phyloP scores from a whole-genome alignment of 1,140 invertebrate genomes.

The Drosophila santomea region DNA sequence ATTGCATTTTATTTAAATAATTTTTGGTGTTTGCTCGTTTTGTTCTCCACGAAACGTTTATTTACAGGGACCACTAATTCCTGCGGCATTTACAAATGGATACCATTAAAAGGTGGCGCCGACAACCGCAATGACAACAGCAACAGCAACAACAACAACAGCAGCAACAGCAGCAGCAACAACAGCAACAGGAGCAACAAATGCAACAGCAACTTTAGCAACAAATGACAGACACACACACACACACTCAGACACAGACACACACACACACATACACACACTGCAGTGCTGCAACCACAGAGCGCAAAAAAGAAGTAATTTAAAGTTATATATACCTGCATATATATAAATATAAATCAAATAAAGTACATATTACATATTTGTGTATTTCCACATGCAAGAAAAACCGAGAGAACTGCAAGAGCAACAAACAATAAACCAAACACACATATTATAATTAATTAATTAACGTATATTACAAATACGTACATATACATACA shows the following conservation, averaged over 20 bases:
- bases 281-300: constrained; percentile 70
- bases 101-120: constrained; percentile 91
- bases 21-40: constrained; percentile 77
- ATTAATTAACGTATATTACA: constrained; percentile 70
- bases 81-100: constrained; percentile 96
- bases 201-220: constrained; percentile 52
- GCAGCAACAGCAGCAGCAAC: constrained; percentile 37
- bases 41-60: constrained; percentile 76
- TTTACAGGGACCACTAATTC: constrained; percentile 94
- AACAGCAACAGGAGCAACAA: constrained; percentile 53
- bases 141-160: constrained; percentile 50
- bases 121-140: constrained; percentile 79
- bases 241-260: constrained; percentile 20
- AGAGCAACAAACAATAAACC: constrained; percentile 66
- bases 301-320: constrained; percentile 55
- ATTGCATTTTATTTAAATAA: constrained; percentile 75
- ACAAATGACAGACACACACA: constrained; percentile 40
- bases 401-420: constrained; percentile 46
- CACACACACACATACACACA: constrained; percentile 20
- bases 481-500: constrained; percentile 31
- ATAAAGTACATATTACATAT: constrained; percentile 46
- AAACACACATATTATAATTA: constrained; percentile 66
- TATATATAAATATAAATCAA: constrained; percentile 49
- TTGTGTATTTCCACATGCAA: constrained; percentile 48
- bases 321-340: constrained; percentile 45